phyloP scores from a whole-genome alignment of 2,888 invertebrate genomes.

The Onthophagus sagittarius region DNA sequence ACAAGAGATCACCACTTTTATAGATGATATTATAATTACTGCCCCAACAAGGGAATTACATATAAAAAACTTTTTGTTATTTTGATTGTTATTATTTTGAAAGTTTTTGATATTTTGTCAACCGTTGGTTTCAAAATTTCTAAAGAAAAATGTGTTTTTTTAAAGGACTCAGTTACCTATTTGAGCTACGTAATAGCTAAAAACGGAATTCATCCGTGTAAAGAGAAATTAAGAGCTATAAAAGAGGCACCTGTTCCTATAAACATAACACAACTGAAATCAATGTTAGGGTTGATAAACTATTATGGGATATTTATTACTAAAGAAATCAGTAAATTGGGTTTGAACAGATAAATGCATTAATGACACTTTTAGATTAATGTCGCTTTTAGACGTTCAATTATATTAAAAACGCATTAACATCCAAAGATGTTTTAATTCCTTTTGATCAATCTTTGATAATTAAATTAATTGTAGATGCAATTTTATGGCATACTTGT shows the following conservation, averaged over 20 bases:
- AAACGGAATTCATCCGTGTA: too few relatives aligned
- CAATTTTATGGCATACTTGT: background rate
- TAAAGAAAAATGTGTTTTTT: slow-evolving; percentile 31
- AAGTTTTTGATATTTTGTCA: too few relatives aligned
- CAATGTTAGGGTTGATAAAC: background rate
- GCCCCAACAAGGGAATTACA: too few relatives aligned
- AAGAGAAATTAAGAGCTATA: too few relatives aligned
- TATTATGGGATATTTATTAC: slow-evolving; percentile 2
- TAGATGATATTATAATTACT: too few relatives aligned
- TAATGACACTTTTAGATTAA: background rate
- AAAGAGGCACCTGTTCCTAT: background rate
- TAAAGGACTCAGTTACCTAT: slow-evolving; percentile 27
- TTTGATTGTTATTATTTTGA: too few relatives aligned
- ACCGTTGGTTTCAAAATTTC: slow-evolving; percentile 12
- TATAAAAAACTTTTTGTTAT: too few relatives aligned
- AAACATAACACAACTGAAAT: background rate
- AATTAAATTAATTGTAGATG: background rate
- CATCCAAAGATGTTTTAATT: background rate
- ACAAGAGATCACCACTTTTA: too few relatives aligned
- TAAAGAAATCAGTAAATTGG: background rate
- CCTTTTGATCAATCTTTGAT: too few relatives aligned
- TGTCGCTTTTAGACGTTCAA: background rate
- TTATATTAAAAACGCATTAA: background rate
- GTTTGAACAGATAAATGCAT: too few relatives aligned
- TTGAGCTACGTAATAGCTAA: slow-evolving; percentile 17